A percentile compares a stretch with the other conserved stretches of the same genome.
Evolutionary conservation across 2,888 invertebrate genomes (phyloP).

Genomic region (Marasmarcha lunaedactyla): DNA sequence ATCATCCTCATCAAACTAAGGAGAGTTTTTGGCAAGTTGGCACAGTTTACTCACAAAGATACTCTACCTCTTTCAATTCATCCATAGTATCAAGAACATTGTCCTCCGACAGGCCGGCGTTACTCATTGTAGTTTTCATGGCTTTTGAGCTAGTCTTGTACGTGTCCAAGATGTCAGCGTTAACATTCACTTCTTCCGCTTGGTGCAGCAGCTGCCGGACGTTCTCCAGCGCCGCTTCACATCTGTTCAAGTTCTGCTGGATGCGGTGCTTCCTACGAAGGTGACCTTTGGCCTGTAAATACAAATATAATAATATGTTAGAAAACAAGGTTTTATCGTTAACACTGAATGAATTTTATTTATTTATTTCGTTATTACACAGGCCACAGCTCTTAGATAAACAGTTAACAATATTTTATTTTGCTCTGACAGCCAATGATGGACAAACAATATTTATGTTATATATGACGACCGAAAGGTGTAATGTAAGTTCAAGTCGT

Average conservation of each 20-base stretch:
- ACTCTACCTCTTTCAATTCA: slow-evolving; percentile 80
- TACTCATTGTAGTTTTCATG: slow-evolving; percentile 74
- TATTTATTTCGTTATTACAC: no score
- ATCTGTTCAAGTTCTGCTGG: slow-evolving; percentile 48
- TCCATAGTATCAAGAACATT: slow-evolving; percentile 78
- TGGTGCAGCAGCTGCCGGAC: slow-evolving; percentile 40
- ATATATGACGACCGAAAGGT: no score
- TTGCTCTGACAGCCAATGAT: no score
- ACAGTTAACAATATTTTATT: no score
- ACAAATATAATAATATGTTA: slow-evolving; percentile 2
- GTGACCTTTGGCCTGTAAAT: slow-evolving; percentile 69
- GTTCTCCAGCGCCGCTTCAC: slow-evolving; percentile 43
- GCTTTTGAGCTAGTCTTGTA: slow-evolving; percentile 77
- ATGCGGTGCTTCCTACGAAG: slow-evolving; percentile 73
- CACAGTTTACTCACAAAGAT: no score
- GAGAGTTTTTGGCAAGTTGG: no score
- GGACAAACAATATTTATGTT: no score
- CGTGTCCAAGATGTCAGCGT: slow-evolving; percentile 45
- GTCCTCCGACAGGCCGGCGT: slow-evolving; percentile 75
- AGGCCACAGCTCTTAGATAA: no score
- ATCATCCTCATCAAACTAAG: no score
- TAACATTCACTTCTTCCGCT: slow-evolving; percentile 38
- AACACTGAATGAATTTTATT: no score
- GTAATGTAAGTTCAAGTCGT: no score
- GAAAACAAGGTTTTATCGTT: no score